Evolutionary conservation across 92 coral and sea anemone species (phyloP).

Genomic region (Actinostola sp.): DNA sequence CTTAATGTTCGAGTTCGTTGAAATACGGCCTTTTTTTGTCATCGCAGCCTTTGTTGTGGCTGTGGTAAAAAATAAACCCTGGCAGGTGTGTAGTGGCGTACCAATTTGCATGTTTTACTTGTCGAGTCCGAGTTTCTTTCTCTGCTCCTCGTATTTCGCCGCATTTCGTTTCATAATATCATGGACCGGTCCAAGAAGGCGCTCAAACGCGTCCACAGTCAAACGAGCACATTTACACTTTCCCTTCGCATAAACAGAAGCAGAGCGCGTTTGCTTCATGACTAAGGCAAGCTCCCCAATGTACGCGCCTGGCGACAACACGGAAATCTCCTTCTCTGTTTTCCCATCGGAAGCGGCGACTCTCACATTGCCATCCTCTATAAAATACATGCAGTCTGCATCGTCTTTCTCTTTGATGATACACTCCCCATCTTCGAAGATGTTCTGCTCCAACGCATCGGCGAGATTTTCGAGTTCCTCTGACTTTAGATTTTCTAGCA

Average conservation of each 20-base stretch:
- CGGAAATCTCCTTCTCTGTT: conserved; percentile 76
- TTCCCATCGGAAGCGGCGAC: conserved; percentile 74
- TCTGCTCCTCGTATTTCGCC: conserved; percentile 82
- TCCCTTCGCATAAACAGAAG: conserved; percentile 79
- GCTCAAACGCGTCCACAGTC: conserved; percentile 90
- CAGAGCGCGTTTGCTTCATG: conserved; percentile 94
- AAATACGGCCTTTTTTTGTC: background rate
- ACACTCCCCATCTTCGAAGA: conserved; percentile 82
- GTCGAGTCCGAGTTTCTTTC: conserved; percentile 85
- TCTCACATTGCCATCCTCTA: conserved; percentile 84
- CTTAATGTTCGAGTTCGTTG: background rate
- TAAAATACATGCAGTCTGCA: conserved; percentile 99
- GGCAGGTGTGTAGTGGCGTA: background rate
- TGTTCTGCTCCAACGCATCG: conserved; percentile 87
- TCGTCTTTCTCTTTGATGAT: conserved; percentile 85
- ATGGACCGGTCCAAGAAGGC: conserved; percentile 95
- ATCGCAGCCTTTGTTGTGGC: background rate
- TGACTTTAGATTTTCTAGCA: conserved; percentile 75
- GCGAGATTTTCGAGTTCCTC: conserved; percentile 93
- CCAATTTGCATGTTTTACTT: conserved; percentile 17
- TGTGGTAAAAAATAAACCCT: conserved; percentile 6
- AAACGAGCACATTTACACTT: conserved; percentile 85
- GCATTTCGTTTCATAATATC: conserved; percentile 97
- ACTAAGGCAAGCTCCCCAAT: conserved; percentile 97
- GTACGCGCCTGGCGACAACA: conserved; percentile 76